Conservation (phyloP, 37 sponge, comb jelly and placozoan genomes). For the Diacarnus erythraeanus region DNA sequence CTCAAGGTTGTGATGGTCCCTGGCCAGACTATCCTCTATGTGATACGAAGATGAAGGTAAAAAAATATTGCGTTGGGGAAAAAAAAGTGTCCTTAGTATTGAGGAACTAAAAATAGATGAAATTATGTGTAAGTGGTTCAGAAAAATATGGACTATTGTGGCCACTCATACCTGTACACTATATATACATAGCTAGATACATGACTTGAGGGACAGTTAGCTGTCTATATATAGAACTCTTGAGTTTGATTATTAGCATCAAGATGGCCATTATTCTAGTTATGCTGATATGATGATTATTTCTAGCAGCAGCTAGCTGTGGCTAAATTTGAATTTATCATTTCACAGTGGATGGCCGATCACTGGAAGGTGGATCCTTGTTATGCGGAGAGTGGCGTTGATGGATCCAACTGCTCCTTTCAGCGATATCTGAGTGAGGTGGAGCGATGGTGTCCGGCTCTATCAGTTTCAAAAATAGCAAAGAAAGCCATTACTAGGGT, state of each 20-base stretch:
- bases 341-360: slow-evolving; percentile 58
- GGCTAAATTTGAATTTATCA: background rate
- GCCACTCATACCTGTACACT: background rate
- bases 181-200: background rate
- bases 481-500: too few species aligned
- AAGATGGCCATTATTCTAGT: background rate
- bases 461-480: too few species aligned
- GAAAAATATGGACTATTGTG: background rate
- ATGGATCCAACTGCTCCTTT: slow-evolving; percentile 59
- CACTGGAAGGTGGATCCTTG: slow-evolving; percentile 57
- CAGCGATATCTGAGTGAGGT: slow-evolving; percentile 52
- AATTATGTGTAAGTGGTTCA: background rate
- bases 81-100: background rate
- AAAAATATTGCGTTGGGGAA: background rate
- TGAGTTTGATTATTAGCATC: background rate
- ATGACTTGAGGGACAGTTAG: background rate
- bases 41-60: slow-evolving; percentile 45
- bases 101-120: background rate
- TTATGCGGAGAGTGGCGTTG: slow-evolving; percentile 56
- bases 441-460: slow-evolving; percentile 22
- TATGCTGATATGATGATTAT: background rate
- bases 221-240: background rate
- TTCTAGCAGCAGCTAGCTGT: background rate
- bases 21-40: slow-evolving; percentile 47
- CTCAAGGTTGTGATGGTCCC: slow-evolving; percentile 29